Conservation (phyloP, 2,888 invertebrate species). For the Pocota personata region DNA sequence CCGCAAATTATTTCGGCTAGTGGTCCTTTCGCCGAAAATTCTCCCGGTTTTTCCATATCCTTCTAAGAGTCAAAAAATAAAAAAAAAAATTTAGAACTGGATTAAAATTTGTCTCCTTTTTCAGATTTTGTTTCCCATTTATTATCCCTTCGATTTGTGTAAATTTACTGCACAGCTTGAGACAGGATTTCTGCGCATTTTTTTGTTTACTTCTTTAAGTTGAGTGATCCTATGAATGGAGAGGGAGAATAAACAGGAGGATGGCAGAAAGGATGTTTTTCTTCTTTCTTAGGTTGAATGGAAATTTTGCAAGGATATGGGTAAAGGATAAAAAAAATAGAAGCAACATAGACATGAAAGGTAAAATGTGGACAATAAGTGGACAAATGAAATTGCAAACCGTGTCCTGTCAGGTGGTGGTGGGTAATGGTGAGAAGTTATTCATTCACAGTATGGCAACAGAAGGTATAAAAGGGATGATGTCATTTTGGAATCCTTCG, state of each 20-base stretch:
- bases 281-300: constrained; percentile 5
- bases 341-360: constrained; percentile 14
- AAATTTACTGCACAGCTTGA: constrained; percentile 66
- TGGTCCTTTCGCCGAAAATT: constrained; percentile 51
- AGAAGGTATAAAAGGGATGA: constrained; percentile 19
- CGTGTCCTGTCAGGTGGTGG: constrained; percentile 62
- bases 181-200: constrained; percentile 48
- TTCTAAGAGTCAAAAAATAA: neutral
- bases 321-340: neutral
- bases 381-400: constrained; percentile 56
- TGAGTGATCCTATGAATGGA: constrained; percentile 31
- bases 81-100: constrained; percentile 26
- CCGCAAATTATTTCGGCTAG: constrained; percentile 47
- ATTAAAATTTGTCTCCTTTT: constrained; percentile 62
- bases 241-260: constrained; percentile 14
- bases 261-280: constrained; percentile 26
- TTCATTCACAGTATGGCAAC: constrained; percentile 8
- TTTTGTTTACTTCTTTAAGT: constrained; percentile 3
- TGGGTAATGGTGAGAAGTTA: constrained; percentile 35
- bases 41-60: constrained; percentile 24
- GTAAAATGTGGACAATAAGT: constrained; percentile 24
- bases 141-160: constrained; percentile 63
- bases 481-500: constrained; percentile 17
- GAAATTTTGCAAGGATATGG: constrained; percentile 9
- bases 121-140: constrained; percentile 18